Conservation (phyloP, 2,113 vertebrate species). For the Sapayoa aenigma region DNA sequence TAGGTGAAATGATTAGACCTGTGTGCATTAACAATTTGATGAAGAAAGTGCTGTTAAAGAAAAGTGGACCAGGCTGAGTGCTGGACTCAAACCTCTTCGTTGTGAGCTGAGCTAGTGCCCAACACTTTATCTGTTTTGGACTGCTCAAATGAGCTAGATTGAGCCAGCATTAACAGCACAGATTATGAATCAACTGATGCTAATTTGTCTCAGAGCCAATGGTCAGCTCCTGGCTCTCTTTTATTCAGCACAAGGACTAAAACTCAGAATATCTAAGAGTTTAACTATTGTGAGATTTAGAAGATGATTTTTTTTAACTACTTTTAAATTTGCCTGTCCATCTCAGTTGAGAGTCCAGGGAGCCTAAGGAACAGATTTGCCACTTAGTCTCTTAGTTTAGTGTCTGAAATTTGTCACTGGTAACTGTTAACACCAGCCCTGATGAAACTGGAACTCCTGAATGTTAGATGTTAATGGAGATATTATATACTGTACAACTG, state of each 20-base stretch:
- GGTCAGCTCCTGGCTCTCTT: neutral
- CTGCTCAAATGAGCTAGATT: neutral
- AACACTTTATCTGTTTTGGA: neutral
- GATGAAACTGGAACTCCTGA: neutral
- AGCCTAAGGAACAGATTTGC: neutral
- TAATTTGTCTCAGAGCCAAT: neutral
- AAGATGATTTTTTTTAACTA: neutral
- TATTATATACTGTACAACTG: neutral
- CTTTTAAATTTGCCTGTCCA: neutral
- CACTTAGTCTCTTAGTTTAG: neutral
- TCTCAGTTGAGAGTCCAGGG: neutral
- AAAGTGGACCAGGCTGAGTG: neutral
- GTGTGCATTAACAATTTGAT: neutral
- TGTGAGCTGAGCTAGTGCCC: neutral
- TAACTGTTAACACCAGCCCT: neutral
- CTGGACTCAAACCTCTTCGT: neutral
- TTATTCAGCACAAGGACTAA: neutral
- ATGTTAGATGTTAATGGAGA: neutral
- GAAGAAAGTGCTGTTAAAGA: neutral
- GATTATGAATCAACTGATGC: fast-evolving
- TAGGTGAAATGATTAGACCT: neutral
- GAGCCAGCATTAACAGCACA: neutral
- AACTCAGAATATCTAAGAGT: neutral
- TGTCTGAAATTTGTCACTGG: neutral
- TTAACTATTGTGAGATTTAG: neutral